Percentiles rank a stretch among this genome's conserved stretches.
Evolutionary conservation across 1,140 invertebrate genomes (phyloP).

Genomic region (Trialeurodes vaporariorum): DNA sequence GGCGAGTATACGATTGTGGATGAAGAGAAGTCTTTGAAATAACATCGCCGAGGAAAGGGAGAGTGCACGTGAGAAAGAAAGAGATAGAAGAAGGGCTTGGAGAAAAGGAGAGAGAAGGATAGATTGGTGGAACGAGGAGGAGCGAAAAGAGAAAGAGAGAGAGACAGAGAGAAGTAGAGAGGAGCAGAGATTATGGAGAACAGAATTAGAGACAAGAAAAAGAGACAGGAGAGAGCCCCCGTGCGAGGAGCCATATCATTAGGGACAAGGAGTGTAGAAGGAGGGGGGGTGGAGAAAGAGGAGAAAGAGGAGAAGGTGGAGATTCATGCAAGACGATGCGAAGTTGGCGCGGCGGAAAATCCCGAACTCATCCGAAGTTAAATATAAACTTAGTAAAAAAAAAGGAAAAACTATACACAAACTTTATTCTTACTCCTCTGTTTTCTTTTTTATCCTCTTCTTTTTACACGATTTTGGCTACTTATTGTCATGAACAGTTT

Average conservation of each 20-base stretch:
- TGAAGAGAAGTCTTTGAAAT: constrained; percentile 2
- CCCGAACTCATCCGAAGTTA: background rate
- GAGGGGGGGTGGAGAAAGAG: constrained; percentile 5
- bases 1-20: constrained; percentile 8
- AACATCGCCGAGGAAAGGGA: background rate
- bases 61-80: constrained; percentile 2
- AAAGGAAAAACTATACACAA: background rate
- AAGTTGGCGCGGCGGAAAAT: background rate
- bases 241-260: constrained; percentile 11
- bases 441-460: constrained; percentile 4
- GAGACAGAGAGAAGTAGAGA: constrained; percentile 4
- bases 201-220: too few species aligned
- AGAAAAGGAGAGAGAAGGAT: background rate
- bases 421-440: background rate
- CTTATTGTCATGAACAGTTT: background rate
- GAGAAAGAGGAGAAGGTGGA: constrained; percentile 5
- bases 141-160: constrained; percentile 3
- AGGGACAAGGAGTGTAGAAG: constrained; percentile 13
- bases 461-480: background rate
- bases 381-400: constrained; percentile 1
- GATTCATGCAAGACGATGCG: background rate
- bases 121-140: constrained; percentile 1
- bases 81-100: too few species aligned
- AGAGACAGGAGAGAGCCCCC: background rate
- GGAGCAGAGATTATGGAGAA: too few species aligned